Conservation (phyloP, 2,113 vertebrate species). For the Noctilio leporinus region DNA sequence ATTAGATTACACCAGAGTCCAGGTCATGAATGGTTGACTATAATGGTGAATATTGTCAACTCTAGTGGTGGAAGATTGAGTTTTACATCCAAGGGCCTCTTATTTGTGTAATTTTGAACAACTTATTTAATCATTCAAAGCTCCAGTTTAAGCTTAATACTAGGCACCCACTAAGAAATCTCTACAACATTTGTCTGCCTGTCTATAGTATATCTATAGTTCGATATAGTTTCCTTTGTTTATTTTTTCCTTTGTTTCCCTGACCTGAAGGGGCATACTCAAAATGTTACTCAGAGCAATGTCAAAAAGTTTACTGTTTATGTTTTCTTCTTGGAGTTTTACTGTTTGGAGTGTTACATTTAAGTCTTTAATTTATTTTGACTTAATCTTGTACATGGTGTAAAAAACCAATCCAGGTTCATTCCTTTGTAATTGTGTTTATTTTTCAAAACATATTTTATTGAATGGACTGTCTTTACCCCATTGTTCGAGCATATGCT, state of each 20-base stretch:
- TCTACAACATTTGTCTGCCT: not conserved
- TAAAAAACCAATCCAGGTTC: not conserved
- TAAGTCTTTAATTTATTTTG: not conserved
- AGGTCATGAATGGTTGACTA: not conserved
- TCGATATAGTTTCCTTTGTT: not conserved
- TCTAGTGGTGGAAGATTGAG: not conserved
- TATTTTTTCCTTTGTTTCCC: not conserved
- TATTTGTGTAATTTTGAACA: not conserved
- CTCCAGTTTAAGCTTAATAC: not conserved
- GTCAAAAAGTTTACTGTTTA: not conserved
- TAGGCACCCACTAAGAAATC: not conserved
- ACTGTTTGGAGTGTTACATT: not conserved
- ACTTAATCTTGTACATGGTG: not conserved
- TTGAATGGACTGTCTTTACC: not conserved
- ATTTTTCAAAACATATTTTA: not conserved
- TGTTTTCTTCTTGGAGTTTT: not conserved
- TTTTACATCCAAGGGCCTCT: not conserved
- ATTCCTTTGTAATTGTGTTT: not conserved
- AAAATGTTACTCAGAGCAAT: not conserved
- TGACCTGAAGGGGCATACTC: not conserved
- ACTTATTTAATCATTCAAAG: not conserved
- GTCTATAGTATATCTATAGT: not conserved
- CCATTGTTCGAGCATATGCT: not conserved
- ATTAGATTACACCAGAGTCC: not conserved
- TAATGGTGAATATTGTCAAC: not conserved